Evolutionary conservation across 2,888 invertebrate genomes (phyloP).

Genomic region (Drosophila paracracens): DNA sequence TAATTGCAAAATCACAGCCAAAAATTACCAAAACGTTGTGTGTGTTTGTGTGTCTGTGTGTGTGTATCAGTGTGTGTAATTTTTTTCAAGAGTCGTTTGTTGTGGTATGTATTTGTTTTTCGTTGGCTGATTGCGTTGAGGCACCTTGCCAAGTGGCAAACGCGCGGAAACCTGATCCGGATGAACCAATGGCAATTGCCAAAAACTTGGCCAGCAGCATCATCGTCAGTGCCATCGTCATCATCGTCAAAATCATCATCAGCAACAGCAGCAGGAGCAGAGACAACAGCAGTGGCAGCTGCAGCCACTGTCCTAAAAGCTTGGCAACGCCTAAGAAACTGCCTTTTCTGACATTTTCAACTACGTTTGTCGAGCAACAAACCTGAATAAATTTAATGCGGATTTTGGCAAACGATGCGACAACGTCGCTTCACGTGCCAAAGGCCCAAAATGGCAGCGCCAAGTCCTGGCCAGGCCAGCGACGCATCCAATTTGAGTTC

Average conservation of each 20-base stretch:
- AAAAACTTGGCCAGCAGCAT: slow-evolving; percentile 54
- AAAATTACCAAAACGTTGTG: slow-evolving; percentile 54
- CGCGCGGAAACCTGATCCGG: slow-evolving; percentile 70
- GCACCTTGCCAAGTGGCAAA: slow-evolving; percentile 64
- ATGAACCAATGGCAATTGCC: slow-evolving; percentile 57
- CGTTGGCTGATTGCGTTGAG: slow-evolving; percentile 51
- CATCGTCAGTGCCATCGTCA: slow-evolving; percentile 68
- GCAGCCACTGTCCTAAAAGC: slow-evolving; percentile 16
- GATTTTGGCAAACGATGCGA: slow-evolving; percentile 81
- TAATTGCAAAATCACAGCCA: slow-evolving; percentile 80
- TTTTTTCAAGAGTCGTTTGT: slow-evolving; percentile 23
- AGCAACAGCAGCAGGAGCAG: background rate
- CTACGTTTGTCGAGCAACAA: slow-evolving; percentile 72
- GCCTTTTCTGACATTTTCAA: slow-evolving; percentile 59
- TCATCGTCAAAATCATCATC: background rate
- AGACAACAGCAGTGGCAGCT: background rate
- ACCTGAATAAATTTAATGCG: slow-evolving; percentile 84
- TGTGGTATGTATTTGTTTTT: slow-evolving; percentile 60
- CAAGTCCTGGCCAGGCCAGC: slow-evolving; percentile 42
- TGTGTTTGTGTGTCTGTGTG: background rate
- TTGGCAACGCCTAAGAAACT: slow-evolving; percentile 62
- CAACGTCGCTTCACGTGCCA: slow-evolving; percentile 74
- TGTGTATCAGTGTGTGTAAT: slow-evolving; percentile 4
- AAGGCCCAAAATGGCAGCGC: slow-evolving; percentile 32
- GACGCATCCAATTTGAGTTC: slow-evolving; percentile 31